Conservation (phyloP, 2,888 invertebrate genomes). For the Chaitophorus viminalis region DNA sequence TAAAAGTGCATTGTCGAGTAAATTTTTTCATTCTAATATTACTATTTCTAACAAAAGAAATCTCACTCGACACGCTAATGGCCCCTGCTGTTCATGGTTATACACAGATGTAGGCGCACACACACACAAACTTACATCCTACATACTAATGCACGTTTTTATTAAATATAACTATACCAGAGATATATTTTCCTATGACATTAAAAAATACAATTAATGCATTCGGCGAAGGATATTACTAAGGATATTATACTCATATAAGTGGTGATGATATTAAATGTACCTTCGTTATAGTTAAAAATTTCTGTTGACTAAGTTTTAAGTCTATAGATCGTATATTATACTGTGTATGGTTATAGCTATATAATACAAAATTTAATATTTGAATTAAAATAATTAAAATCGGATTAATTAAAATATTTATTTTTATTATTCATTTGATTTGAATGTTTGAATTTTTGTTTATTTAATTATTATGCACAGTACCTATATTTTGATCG, state of each 20-base stretch:
- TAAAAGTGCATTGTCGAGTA: constrained; percentile 43
- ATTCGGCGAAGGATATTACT: neutral
- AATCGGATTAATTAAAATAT: too few species aligned
- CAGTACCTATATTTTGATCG: too few species aligned
- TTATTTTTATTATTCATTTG: neutral
- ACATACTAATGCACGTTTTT: constrained; percentile 1
- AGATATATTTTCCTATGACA: neutral
- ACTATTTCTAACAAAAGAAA: constrained; percentile 20
- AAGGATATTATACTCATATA: neutral
- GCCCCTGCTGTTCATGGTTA: constrained; percentile 5
- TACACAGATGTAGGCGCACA: neutral
- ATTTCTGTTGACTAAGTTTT: neutral
- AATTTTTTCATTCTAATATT: constrained; percentile 3
- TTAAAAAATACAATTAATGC: constrained; percentile 4
- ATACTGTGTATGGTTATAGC: neutral
- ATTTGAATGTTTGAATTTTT: neutral
- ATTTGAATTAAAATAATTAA: too few species aligned
- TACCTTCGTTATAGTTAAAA: neutral
- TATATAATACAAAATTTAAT: too few species aligned
- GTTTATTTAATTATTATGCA: neutral
- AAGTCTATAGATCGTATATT: neutral
- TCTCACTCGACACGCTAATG: constrained; percentile 42
- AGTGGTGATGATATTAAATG: neutral
- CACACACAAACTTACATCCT: neutral
- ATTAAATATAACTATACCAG: neutral